Percentiles rank a stretch among this genome's conserved stretches.
phyloP scores from a whole-genome alignment of 2,888 invertebrate species.

The Apeira syringaria region DNA sequence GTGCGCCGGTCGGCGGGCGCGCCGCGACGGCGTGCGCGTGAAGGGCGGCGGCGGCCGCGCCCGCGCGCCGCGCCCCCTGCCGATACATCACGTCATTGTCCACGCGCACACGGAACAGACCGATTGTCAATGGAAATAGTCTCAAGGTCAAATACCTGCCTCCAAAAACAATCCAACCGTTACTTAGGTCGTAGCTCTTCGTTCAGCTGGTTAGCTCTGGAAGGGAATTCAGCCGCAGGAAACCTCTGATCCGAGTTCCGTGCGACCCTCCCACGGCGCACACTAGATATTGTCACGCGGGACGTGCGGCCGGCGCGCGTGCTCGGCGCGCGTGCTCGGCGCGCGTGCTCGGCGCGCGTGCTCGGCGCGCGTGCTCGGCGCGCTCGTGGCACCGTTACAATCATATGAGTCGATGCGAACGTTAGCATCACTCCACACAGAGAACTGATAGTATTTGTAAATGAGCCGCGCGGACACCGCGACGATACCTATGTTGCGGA shows the following conservation, averaged over 20 bases:
- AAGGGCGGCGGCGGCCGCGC: constrained; percentile 87
- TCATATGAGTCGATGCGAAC: constrained; percentile 25
- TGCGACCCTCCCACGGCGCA: constrained; percentile 18
- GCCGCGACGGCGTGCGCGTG: constrained; percentile 90
- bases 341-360: constrained; percentile 32
- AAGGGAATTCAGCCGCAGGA: neutral
- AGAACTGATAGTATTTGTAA: constrained; percentile 33
- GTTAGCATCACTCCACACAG: constrained; percentile 26
- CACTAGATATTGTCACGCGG: constrained; percentile 26
- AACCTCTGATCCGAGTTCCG: constrained; percentile 19
- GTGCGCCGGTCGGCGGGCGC: constrained; percentile 85
- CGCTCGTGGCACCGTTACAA: constrained; percentile 22
- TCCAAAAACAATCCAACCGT: no score
- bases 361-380: constrained; percentile 27
- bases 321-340: constrained; percentile 29
- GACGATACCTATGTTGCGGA: constrained; percentile 24
- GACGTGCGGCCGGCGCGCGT: constrained; percentile 30
- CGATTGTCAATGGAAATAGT: no score
- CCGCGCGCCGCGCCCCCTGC: constrained; percentile 85
- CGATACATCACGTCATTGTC: no score
- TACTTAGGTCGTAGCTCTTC: no score
- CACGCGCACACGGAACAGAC: no score
- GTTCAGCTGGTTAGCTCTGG: no score
- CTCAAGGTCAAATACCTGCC: no score
- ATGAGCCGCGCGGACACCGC: constrained; percentile 25